Evolutionary conservation across 1,140 invertebrate genomes (phyloP), one percentile per base, ranked within the genome.

Genomic region (Aphelinus certus): DNA sequence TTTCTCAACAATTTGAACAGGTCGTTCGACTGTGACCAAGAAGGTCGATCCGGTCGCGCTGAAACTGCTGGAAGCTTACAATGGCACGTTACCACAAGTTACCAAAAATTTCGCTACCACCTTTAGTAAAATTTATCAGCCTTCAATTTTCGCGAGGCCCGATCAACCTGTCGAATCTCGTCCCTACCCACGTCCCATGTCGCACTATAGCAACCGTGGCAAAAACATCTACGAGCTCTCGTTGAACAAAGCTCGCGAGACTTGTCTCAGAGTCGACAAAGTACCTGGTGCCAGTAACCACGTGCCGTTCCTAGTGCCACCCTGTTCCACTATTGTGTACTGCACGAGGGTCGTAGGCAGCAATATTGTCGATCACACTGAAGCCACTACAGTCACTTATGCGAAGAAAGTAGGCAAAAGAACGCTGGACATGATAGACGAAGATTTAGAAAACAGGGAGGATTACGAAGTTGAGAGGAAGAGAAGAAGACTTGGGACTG

Each of bases 251-350:
- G 81, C 84, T 1, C 80, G 71, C 42, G 86, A 87, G 45, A 86
- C 86, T 0, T 86, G 82, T 64, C 61, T 80, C 3, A 77, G 79
- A n/a, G 53, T 71, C 0, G 83, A 84, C 1, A 80, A 76, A 48
- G 71, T n/a, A 48, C 72, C 56, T 61, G 75, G 42, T 57, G 75
- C 53, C 49, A 73, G 4, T 75, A 79, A 73, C 62, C 78, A 81
- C 51, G 56, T 88, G n/a, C 87, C 87, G 3, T 88, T 88, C 26
- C 63, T 88, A 1, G 86, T 81, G 7, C 84, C 86, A 3, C 87
- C 87, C 0, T 85, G 83, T 46, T 57, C 72, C 0, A 83, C 81
- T 9, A 60, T 81, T 45, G 26, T 55, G 7, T 76, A 47, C 47
- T 71, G 63, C 7, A n/a, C 69, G 2, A 53, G 51, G 26, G 49